Evolutionary conservation across 2,797 vertebrate genomes (phyloP).

Genomic region (Graptemys geographica): DNA sequence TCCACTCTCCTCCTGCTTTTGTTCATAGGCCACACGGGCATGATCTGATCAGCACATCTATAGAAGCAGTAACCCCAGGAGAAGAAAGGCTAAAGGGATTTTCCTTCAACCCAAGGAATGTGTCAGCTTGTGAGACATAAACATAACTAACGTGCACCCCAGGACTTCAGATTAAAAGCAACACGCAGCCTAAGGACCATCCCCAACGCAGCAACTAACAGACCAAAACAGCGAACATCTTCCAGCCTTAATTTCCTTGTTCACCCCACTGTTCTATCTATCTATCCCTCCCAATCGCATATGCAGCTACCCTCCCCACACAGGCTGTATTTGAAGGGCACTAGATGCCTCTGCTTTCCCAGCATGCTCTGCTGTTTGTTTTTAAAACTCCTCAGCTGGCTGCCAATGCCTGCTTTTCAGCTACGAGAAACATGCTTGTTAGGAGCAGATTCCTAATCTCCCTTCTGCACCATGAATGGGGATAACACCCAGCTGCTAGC

Average conservation of each 20-base stretch:
- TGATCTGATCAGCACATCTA: fast-evolving
- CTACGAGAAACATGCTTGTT: background rate
- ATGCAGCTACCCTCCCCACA: background rate
- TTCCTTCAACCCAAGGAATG: fast-evolving
- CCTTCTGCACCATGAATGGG: fast-evolving
- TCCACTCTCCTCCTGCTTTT: background rate
- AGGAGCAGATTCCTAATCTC: background rate
- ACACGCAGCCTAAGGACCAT: background rate
- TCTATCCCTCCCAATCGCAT: background rate
- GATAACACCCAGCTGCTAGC: background rate
- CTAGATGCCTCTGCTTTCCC: fast-evolving
- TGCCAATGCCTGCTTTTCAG: background rate
- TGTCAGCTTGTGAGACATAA: background rate
- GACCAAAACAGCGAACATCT: background rate
- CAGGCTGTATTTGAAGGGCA: background rate
- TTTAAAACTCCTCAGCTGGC: background rate
- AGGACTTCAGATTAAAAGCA: background rate
- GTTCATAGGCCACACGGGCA: fast-evolving
- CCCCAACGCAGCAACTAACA: background rate
- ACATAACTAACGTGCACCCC: background rate
- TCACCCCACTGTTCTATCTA: background rate
- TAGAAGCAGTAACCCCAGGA: fast-evolving
- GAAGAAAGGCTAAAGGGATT: fast-evolving
- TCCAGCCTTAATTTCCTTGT: background rate
- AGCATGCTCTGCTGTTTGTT: background rate